Base-by-base conservation (phyloP, 2,888 invertebrate genomes). In the Calliopum simillimum region DNA sequence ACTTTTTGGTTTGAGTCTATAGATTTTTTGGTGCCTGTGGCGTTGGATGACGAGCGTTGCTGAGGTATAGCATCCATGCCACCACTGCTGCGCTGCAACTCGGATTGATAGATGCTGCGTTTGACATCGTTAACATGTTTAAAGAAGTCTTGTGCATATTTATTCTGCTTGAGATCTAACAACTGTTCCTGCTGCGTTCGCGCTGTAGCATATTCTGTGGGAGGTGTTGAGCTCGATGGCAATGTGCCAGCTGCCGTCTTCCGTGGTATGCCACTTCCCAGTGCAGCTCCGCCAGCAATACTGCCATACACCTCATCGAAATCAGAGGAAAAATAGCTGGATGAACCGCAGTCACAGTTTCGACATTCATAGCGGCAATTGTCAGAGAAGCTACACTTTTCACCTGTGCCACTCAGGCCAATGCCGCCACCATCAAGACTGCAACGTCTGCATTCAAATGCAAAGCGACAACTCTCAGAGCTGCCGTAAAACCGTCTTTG, bases 61-160 rank as follows among this genome's bases (percentile, higher is more conserved):
- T 72, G 58, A 69, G 72, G 67, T 49, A 12, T 14, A 44, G 49
- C 19, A 23, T 65, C 49, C n/a, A n/a, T n/a, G 68, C 68, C 62
- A 43, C 80, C 80, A 68, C 78, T 76, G 70, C 81, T 82, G 43
- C 84, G 78, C 71, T 85, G 84, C 79, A 84, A 78, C 70, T 85
- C 85, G 0, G 86, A 84, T 51, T 86, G 86, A 71, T 85, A 85
- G 46, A 85, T 84, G 70, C 86, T 85, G 16, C 84, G 82, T 69
- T 86, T 86, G 0, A 86, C 86, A 76, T 86, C 86, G 70, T 84
- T 86, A 0, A 86, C 85, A 73, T 86, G 86, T 73, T 86, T 86
- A 47, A 86, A 86, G 69, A 86, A 86, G 69, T 86, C 86, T 76
- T 86, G 85, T 1, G 86, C 86, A 66, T 86, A 86, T 70, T 85